Base-by-base conservation (phyloP, 2,888 invertebrate species). In the Scelioninae gen. 2 region DNA sequence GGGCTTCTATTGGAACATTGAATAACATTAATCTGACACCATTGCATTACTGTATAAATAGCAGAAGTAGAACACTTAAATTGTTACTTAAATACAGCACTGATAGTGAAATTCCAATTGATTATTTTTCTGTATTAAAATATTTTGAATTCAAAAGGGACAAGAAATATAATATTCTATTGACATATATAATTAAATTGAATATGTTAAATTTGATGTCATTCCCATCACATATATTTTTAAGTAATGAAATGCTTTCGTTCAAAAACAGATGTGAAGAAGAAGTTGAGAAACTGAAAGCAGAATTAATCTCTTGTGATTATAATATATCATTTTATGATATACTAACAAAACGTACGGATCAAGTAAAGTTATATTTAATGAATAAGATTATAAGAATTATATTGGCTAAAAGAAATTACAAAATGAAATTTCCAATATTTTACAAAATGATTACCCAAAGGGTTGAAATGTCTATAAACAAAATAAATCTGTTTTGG, bases 51-150 rank as follows among this genome's bases (percentile, higher is more conserved):
- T n/a, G 35, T 35, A 35, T 35, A 35, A 35, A 35, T 11, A 11
- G 35, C 2, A 7, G 10, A 35, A 35, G 2, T n/a, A 5, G n/a
- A 9, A 35, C n/a, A 2, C n/a, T 35, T 35, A 35, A 35, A 35
- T 35, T 35, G n/a, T n/a, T 35, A 11, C n/a, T 35, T 3, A 35
- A 35, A 35, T 35, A 35, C n/a, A 35, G 35, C n/a, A 35, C n/a
- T 7, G n/a, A 35, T 35, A n/a, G 7, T 35, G 2, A n/a, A 3
- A 35, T 35, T n/a, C 35, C 35, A n/a, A 3, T 11, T 3, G 10
- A 35, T n/a, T 35, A 35, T n/a, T 35, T 35, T 35, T 35, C 35
- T 2, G n/a, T 35, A 9, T 10, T 35, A 7, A 10, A 3, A 2
- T 35, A 35, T 10, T 35, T 11, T 2, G 5, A n/a, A 35, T 35